Conservation (phyloP, 1,140 invertebrate genomes). For the Panagrolaimus sp. region DNA sequence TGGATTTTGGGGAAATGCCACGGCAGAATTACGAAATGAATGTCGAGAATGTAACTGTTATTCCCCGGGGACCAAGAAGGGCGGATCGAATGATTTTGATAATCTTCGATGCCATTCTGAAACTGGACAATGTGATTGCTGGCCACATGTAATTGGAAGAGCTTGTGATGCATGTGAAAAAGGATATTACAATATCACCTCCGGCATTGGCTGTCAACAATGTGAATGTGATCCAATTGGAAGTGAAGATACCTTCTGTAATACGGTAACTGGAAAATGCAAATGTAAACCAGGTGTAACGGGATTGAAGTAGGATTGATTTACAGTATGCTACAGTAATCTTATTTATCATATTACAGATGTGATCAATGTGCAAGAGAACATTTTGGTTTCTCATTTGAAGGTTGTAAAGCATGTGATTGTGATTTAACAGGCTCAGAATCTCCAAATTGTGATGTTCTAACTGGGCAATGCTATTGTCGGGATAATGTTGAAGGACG, state of each 20-base stretch:
- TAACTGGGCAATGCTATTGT: conserved; percentile 78
- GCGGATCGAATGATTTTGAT: conserved; percentile 61
- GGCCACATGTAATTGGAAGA: conserved; percentile 76
- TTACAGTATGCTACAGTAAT: not conserved
- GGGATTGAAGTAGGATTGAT: not conserved
- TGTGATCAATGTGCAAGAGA: conserved; percentile 78
- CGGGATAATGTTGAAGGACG: conserved; percentile 70
- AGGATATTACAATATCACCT: conserved; percentile 72
- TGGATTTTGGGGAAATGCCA: conserved; percentile 65
- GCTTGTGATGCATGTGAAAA: conserved; percentile 78
- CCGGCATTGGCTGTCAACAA: conserved; percentile 69
- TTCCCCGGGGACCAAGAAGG: conserved; percentile 50
- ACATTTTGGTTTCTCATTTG: conserved; percentile 80
- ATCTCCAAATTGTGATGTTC: conserved; percentile 74
- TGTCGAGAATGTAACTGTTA: conserved; percentile 30
- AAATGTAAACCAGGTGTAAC: conserved; percentile 10
- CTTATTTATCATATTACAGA: not conserved
- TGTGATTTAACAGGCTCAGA: conserved; percentile 79
- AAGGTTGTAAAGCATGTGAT: conserved; percentile 77
- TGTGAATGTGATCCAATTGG: conserved; percentile 80
- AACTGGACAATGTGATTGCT: conserved; percentile 78
- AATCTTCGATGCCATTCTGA: conserved; percentile 73
- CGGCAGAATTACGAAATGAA: conserved; percentile 45
- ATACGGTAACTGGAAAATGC: conserved; percentile 70
- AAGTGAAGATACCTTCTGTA: conserved; percentile 66